Evolutionary conservation across 2,888 invertebrate genomes (phyloP).

Genomic region (Dysmachus trigonus): DNA sequence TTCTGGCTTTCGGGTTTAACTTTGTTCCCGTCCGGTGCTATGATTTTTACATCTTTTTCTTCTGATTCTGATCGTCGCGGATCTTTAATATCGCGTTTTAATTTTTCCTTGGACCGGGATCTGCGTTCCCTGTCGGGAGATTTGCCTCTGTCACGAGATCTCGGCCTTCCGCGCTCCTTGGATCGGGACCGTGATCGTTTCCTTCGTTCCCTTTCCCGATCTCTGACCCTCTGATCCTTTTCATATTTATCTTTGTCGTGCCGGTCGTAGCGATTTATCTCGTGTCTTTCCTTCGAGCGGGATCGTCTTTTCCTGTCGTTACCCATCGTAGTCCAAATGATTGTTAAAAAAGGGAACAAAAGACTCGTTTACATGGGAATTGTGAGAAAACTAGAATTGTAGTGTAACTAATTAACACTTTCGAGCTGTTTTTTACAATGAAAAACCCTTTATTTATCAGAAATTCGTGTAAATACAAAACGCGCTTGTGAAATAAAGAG

Average conservation of each 20-base stretch:
- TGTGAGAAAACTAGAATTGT: neutral
- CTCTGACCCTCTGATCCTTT: slow-evolving; percentile 48
- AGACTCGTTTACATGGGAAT: neutral
- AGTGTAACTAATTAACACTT: neutral
- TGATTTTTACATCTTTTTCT: slow-evolving; percentile 57
- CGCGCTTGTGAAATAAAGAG: neutral
- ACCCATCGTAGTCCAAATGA: slow-evolving; percentile 56
- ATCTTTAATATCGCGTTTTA: slow-evolving; percentile 54
- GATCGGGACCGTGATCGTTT: slow-evolving; percentile 53
- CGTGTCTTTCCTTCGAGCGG: slow-evolving; percentile 61
- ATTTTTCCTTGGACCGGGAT: slow-evolving; percentile 55
- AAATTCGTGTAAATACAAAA: neutral
- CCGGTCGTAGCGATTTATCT: neutral
- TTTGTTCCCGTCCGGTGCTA: neutral
- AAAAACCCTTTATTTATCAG: neutral
- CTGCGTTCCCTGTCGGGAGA: slow-evolving; percentile 54
- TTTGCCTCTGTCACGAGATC: neutral
- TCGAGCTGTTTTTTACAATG: neutral
- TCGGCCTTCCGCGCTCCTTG: neutral
- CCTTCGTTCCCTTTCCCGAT: slow-evolving; percentile 53
- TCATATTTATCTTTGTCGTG: slow-evolving; percentile 1
- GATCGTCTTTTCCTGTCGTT: slow-evolving; percentile 68
- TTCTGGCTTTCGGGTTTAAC: slow-evolving; percentile 49
- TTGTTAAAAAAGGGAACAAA: neutral
- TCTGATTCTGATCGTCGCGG: neutral